Conservation (phyloP, 2,888 invertebrate genomes). For the Drosophila monieri region DNA sequence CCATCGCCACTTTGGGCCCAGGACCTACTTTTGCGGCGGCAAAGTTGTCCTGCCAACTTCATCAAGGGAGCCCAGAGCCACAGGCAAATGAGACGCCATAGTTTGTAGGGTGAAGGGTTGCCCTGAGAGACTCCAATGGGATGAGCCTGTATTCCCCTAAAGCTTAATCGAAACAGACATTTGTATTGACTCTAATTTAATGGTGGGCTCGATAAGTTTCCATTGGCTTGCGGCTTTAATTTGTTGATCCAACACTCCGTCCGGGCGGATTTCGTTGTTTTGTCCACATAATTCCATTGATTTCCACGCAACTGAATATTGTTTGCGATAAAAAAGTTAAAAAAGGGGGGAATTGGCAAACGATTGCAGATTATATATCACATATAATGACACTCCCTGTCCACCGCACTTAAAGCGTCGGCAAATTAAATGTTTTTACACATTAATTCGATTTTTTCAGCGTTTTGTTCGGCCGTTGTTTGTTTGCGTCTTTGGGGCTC, state of each 20-base stretch:
- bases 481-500: conserved; percentile 65
- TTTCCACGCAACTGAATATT: conserved; percentile 66
- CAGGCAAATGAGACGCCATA: conserved; percentile 49
- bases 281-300: conserved; percentile 69
- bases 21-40: conserved; percentile 25
- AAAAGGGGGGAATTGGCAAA: conserved; percentile 36
- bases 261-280: conserved; percentile 29
- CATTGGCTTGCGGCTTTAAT: conserved; percentile 12
- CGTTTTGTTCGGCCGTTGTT: conserved; percentile 58
- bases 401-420: conserved; percentile 54
- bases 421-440: conserved; percentile 76
- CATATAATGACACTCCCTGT: conserved; percentile 41
- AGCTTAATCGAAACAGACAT: conserved; percentile 13
- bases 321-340: conserved; percentile 48
- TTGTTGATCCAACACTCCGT: neutral
- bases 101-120: conserved; percentile 5
- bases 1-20: conserved; percentile 13
- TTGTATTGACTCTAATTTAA: conserved; percentile 28
- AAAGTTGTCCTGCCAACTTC: conserved; percentile 42
- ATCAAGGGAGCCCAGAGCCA: conserved; percentile 30
- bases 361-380: conserved; percentile 61
- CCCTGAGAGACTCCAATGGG: neutral
- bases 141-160: neutral
- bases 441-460: conserved; percentile 71
- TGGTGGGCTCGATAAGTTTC: neutral